These are phyloP conservation scores for Philopedon plagiatum DNA, from an alignment of 2,888 invertebrate species.

Conservation along the genomic window DNA sequence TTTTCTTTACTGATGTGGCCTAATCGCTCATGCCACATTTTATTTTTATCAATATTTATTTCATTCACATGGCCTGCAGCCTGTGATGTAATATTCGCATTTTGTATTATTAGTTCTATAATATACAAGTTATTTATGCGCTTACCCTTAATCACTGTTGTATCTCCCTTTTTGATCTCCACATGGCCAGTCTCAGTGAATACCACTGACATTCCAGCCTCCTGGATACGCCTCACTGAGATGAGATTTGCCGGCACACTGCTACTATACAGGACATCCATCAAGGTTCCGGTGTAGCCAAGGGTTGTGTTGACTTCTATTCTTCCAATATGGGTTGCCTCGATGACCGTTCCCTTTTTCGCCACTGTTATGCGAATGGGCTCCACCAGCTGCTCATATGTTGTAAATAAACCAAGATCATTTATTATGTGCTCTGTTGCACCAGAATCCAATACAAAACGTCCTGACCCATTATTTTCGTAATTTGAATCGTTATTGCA, in stretches of 20 bases:
- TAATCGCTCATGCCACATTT: constrained; percentile 44
- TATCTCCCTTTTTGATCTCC: constrained; percentile 29
- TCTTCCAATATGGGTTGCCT: constrained; percentile 56
- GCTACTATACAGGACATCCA: constrained; percentile 56
- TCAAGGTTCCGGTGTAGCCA: constrained; percentile 36
- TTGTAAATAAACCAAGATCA: no score
- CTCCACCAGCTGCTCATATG: no score
- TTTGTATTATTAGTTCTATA: constrained; percentile 25
- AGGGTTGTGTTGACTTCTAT: constrained; percentile 50
- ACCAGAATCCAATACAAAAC: constrained; percentile 31
- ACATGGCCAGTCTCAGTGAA: constrained; percentile 40
- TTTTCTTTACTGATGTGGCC: constrained; percentile 44
- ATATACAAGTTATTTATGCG: constrained; percentile 32
- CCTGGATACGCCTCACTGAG: constrained; percentile 42
- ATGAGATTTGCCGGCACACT: constrained; percentile 59
- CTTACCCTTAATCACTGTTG: constrained; percentile 36
- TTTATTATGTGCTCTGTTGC: constrained; percentile 35
- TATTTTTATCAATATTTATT: constrained; percentile 35
- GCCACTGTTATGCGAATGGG: constrained; percentile 34
- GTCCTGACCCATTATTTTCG: background rate
- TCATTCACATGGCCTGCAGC: constrained; percentile 14
- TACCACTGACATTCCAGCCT: constrained; percentile 41
- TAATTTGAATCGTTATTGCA: constrained; percentile 10
- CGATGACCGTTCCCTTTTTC: constrained; percentile 11
- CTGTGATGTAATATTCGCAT: constrained; percentile 20